Evolutionary conservation across 2,113 vertebrate species (phyloP).

Genomic region (Maccullochella peelii): DNA sequence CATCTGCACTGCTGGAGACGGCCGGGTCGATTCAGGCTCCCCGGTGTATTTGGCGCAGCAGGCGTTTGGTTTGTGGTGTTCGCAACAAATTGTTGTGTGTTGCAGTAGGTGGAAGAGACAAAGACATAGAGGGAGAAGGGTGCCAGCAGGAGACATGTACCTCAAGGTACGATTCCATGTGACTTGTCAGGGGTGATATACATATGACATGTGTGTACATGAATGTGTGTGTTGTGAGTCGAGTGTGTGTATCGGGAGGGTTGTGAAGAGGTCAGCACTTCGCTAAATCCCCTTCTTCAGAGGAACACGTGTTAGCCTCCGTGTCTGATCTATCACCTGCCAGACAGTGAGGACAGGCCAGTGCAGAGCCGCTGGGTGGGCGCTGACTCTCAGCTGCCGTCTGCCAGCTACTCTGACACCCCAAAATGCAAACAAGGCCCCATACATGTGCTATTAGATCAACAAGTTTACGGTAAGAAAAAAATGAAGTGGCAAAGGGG

Average conservation of each 20-base stretch:
- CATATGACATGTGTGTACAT: conserved; percentile 56
- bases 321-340: conserved; percentile 81
- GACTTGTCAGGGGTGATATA: conserved; percentile 61
- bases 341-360: conserved; percentile 77
- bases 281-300: conserved; percentile 71
- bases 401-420: conserved; percentile 56
- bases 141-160: conserved; percentile 23
- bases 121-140: background rate
- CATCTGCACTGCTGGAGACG: conserved; percentile 62
- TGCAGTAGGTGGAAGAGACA: background rate
- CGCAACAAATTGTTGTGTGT: background rate
- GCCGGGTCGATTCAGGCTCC: conserved; percentile 47
- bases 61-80: conserved; percentile 13
- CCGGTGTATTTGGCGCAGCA: conserved; percentile 5
- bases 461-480: conserved; percentile 36
- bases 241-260: conserved; percentile 36
- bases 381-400: conserved; percentile 59
- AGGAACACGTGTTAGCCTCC: conserved; percentile 76
- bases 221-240: conserved; percentile 33
- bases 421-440: conserved; percentile 60
- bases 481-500: conserved; percentile 10
- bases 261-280: conserved; percentile 70
- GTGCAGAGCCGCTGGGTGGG: conserved; percentile 69
- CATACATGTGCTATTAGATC: conserved; percentile 17
- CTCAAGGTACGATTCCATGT: conserved; percentile 49